Evolutionary conservation across 30 jellyfish, hydroid and myxozoan genomes (phyloP), one percentile per base, ranked within the genome.

Genomic region (Phacellophora camtschatica): DNA sequence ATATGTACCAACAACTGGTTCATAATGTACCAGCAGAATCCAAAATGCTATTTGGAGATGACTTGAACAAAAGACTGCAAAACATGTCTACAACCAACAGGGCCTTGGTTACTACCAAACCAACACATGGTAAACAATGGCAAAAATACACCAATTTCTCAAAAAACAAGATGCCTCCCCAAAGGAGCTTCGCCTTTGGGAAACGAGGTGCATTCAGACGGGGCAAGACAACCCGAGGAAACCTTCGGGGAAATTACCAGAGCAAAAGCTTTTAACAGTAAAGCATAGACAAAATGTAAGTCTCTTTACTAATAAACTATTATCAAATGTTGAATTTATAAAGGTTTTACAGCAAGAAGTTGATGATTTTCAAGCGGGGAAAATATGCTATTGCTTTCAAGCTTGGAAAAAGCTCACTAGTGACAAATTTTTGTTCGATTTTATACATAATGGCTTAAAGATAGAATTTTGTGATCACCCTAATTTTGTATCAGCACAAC

Each of bases 381-480:
- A 67, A 36, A 67, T 67, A 18, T 48, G 23, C n/a, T 16, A 68
- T 25, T 35, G 1, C 45, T 28, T 19, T 31, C 2, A 5, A 1
- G 28, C 27, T 18, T 61, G 75, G 75, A 34, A 3, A 8, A 1
- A 37, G 19, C 23, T 74, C 25, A 31, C 87, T 2, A 53, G 28
- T 27, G 58, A 71, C 10, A 53, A 18, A 33, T 71, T 13, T 31
- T 48, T 71, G n/a, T n/a, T 71, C 53, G 22, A 71, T 13, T 48
- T 71, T 49, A 33, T 71, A 3, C 29, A 31, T 16, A 27, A 48
- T 19, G 85, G 85, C 19, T 73, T 71, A 5, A 71, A 41, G 37
- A 28, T 71, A 3, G 85, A 46, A 30, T 71, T 71, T 45, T n/a
- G 49, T 4, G 73, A 48, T n/a, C 18, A 71, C 48, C 61, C 61